Percentiles rank a stretch among this genome's conserved stretches.
Evolutionary conservation across 2,888 invertebrate genomes (phyloP).

Genomic region (Drosophila acutilabella): DNA sequence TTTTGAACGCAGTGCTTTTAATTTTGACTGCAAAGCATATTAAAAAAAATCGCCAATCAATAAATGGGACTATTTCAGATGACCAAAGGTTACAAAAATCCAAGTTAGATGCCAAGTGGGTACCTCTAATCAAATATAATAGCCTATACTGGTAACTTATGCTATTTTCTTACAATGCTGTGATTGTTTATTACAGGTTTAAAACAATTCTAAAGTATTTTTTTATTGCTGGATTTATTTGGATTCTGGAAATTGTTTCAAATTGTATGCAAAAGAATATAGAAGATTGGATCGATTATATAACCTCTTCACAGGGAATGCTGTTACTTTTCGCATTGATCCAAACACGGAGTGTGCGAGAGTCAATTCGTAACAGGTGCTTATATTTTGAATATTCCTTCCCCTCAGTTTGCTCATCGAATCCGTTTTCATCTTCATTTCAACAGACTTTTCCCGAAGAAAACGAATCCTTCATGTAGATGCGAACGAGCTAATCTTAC

Average conservation of each 20-base stretch:
- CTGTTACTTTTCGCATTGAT: constrained; percentile 62
- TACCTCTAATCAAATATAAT: constrained; percentile 7
- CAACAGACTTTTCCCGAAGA: neutral
- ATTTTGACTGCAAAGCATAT: constrained; percentile 69
- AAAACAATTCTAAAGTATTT: constrained; percentile 91
- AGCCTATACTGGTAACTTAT: neutral
- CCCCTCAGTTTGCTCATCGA: neutral
- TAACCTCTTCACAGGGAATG: constrained; percentile 51
- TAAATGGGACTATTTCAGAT: constrained; percentile 51
- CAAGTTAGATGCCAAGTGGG: constrained; percentile 1
- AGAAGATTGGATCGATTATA: constrained; percentile 25
- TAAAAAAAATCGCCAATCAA: constrained; percentile 64
- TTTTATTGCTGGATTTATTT: constrained; percentile 93
- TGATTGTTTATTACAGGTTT: constrained; percentile 86
- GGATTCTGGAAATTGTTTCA: constrained; percentile 91
- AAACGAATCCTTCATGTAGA: no score
- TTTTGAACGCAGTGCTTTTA: constrained; percentile 73
- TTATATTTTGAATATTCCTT: neutral
- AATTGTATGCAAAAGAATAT: constrained; percentile 83
- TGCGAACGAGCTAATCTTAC: no score
- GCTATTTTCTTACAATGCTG: neutral
- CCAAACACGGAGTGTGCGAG: constrained; percentile 47
- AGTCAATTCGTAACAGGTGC: constrained; percentile 45
- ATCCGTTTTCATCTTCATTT: neutral
- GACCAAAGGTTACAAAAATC: constrained; percentile 4